Base-by-base conservation (phyloP, 2,797 vertebrate species). In the Rallus crepitans region DNA sequence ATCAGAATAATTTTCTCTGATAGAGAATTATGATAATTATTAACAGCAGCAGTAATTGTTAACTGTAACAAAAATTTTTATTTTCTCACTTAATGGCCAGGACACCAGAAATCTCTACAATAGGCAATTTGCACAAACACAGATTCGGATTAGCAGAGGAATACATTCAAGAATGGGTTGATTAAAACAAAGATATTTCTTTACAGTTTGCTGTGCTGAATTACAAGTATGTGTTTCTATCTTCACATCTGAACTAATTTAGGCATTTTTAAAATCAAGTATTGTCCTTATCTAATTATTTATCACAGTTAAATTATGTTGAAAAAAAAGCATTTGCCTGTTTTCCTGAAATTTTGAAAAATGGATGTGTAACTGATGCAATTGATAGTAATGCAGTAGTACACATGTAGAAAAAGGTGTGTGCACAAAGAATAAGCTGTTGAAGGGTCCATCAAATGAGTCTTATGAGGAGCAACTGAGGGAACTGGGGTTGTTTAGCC, bases 11-110 rank as follows among this genome's bases (percentile, higher is more conserved):
- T 87, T 84, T 90, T 84, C 48, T 93, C 60, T 90, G 85, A 77
- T 87, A 91, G 64, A 91, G 17, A 30, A 90, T 79, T 91, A 81
- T 73, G 52, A 77, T 91, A 70, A 91, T 94, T 93, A 96, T 95
- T 93, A 94, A 60, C 52, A 88, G 65, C 45, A 91, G 55, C 42
- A 90, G 75, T 77, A 94, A 84, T 53, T 91, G 53, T 92, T 84
- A 90, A 68, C 50, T 73, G 30, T 25, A 93, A 63, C 63, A 87
- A 94, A 92, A 95, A 94, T 89, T 79, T 64, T 82, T 95, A 88
- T 91, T 93, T 94, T 86, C 87, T 66, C 1, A 0, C 33, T 84
- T 89, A 91, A 89, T 77, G 94, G 52, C 83, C 57, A 86, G 77
- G 66, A 89, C 96, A 71, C 16, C 18, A 93, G 56, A 87, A 94